These are phyloP conservation scores for Meandrusa payeni DNA, from an alignment of 2,888 invertebrate genomes.

Conservation along the genomic window DNA sequence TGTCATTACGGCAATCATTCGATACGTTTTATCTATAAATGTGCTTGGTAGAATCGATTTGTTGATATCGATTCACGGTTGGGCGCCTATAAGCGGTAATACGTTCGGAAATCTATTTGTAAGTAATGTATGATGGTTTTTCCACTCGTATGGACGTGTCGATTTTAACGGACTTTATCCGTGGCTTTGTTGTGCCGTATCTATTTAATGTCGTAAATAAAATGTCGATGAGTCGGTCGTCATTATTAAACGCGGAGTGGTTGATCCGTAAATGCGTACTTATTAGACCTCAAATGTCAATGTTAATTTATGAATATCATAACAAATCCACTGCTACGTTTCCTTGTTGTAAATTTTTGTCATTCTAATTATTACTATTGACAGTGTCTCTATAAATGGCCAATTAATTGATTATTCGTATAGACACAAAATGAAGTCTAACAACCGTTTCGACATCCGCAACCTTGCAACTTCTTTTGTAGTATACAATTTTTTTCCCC, in stretches of 20 bases:
- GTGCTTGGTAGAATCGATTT: constrained; percentile 53
- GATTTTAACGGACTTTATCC: constrained; percentile 54
- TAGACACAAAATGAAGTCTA: no score
- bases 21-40: constrained; percentile 63
- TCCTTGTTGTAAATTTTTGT: constrained; percentile 19
- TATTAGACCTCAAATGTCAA: constrained; percentile 33
- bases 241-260: constrained; percentile 28
- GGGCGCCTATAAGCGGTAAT: constrained; percentile 49
- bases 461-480: no score
- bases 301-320: constrained; percentile 26
- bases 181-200: constrained; percentile 57
- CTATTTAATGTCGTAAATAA: constrained; percentile 60
- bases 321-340: constrained; percentile 8
- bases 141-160: constrained; percentile 41
- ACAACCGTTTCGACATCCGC: no score
- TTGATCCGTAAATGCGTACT: constrained; percentile 23
- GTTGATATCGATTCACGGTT: constrained; percentile 50
- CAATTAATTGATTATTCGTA: no score
- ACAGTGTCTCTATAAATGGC: neutral
- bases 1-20: constrained; percentile 73
- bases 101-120: constrained; percentile 42
- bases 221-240: constrained; percentile 20
- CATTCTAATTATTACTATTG: neutral
- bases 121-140: constrained; percentile 35
- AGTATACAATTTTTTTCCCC: no score